Conservation (phyloP, 2,113 vertebrate genomes). For the Bos indicus region DNA sequence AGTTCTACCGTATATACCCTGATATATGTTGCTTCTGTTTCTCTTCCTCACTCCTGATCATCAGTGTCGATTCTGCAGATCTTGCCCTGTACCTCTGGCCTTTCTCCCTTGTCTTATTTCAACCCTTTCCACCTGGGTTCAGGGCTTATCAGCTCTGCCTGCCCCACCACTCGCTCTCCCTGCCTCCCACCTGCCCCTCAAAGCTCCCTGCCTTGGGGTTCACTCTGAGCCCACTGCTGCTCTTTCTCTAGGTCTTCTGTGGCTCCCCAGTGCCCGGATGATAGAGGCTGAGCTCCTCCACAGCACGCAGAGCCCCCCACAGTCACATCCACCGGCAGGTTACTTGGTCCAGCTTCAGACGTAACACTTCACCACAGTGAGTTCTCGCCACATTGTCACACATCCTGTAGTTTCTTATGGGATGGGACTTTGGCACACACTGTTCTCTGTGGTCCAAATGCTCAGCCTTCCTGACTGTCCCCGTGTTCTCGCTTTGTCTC, state of each 20-base stretch:
- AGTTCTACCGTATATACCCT: neutral
- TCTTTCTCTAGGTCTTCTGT: neutral
- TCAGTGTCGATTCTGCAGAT: fast-evolving
- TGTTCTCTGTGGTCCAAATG: neutral
- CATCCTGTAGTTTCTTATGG: fast-evolving
- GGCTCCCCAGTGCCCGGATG: neutral
- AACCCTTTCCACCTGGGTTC: fast-evolving
- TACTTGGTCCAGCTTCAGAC: fast-evolving
- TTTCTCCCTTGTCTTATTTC: neutral
- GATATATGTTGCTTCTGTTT: neutral
- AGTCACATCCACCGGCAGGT: fast-evolving
- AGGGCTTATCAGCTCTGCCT: neutral
- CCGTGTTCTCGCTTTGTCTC: fast-evolving
- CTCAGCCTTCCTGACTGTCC: neutral
- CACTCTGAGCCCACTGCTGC: neutral
- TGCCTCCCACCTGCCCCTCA: neutral
- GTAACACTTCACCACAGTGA: fast-evolving
- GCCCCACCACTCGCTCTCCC: fast-evolving
- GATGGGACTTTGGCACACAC: fast-evolving
- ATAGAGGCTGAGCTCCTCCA: neutral
- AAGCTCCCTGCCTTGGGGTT: neutral
- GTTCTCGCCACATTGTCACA: fast-evolving
- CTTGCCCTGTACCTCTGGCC: fast-evolving
- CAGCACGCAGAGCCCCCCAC: neutral
- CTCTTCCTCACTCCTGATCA: neutral